Conservation (phyloP, 2,113 vertebrate genomes). For the Empidonax alnorum region DNA sequence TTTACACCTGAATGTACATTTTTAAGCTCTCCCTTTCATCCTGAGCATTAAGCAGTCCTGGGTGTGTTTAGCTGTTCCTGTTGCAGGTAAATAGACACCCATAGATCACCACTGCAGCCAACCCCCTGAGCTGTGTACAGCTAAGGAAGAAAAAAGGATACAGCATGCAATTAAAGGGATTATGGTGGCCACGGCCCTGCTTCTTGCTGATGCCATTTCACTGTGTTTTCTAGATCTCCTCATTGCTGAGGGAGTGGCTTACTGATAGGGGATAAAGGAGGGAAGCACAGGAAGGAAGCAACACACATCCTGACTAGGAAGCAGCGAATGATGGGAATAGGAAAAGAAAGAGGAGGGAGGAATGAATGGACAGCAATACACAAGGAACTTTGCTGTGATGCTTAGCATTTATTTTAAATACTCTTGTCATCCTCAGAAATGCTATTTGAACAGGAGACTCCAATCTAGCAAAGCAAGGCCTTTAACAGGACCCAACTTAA, state of each 20-base stretch:
- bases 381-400: background rate
- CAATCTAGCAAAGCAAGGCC: background rate
- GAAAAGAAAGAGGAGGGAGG: background rate
- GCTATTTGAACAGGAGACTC: background rate
- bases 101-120: background rate
- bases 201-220: slow-evolving; percentile 20
- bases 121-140: background rate
- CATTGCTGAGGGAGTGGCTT: background rate
- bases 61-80: background rate
- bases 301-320: background rate
- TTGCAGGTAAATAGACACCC: background rate
- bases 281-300: background rate
- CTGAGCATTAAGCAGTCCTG: background rate
- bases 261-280: background rate
- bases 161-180: slow-evolving; percentile 27
- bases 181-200: background rate
- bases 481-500: background rate
- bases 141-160: background rate
- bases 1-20: background rate
- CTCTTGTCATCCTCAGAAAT: background rate
- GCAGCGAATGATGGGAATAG: background rate
- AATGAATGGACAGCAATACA: background rate
- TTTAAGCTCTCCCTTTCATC: background rate
- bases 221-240: slow-evolving; percentile 23
- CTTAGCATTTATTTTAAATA: background rate